phyloP scores from a whole-genome alignment of 1,140 invertebrate genomes.

The Cherax quadricarinatus region DNA sequence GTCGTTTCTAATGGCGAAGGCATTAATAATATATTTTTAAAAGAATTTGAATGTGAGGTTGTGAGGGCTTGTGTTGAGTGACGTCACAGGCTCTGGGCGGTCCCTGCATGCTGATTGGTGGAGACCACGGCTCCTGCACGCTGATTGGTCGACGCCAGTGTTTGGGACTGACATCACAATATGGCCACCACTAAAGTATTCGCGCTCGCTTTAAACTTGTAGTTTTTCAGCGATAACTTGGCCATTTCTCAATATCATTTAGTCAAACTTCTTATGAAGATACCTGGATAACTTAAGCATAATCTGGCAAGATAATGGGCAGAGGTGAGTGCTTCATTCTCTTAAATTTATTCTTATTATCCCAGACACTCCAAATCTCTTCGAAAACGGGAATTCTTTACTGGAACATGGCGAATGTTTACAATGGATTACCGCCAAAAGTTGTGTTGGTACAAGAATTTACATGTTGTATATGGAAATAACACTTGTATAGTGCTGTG shows the following conservation, averaged over 20 bases:
- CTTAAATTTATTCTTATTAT: background rate
- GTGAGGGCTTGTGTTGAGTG: background rate
- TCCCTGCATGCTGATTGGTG: background rate
- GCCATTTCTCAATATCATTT: slow-evolving; percentile 28
- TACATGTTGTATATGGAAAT: too few species aligned
- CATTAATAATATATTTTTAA: background rate
- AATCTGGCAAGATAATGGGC: slow-evolving; percentile 15
- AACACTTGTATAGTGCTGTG: too few species aligned
- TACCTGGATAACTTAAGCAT: background rate
- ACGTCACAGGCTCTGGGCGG: background rate
- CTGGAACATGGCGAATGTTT: slow-evolving; percentile 33
- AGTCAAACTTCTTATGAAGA: slow-evolving; percentile 14
- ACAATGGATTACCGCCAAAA: background rate
- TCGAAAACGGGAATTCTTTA: slow-evolving; percentile 54
- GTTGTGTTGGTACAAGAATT: too few species aligned
- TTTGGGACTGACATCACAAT: slow-evolving; percentile 50
- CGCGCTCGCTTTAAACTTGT: slow-evolving; percentile 11
- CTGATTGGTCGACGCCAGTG: slow-evolving; percentile 23
- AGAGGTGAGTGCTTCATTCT: background rate
- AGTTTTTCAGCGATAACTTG: slow-evolving; percentile 33
- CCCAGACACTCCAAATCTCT: background rate
- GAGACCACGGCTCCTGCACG: background rate
- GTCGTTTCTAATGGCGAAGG: too few species aligned
- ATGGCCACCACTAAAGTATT: slow-evolving; percentile 29
- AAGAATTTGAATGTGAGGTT: background rate